Percentiles rank a stretch among this genome's conserved stretches.
These are phyloP conservation scores for Noctua janthina DNA, from an alignment of 2,888 invertebrate species.

Conservation along the genomic window DNA sequence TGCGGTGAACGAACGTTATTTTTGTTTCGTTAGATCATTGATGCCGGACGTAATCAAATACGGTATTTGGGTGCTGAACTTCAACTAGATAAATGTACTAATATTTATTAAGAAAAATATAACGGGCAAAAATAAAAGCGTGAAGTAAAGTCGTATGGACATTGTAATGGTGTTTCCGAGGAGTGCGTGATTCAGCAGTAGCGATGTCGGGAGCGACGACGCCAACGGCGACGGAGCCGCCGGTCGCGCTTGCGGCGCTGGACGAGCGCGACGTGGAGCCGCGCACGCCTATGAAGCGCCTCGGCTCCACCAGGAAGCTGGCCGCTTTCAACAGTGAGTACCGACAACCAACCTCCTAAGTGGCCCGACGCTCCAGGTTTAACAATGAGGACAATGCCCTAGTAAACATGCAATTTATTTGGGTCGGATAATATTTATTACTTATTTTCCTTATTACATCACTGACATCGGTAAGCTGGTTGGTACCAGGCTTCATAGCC, in stretches of 20 bases:
- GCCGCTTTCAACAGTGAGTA: conserved; percentile 95
- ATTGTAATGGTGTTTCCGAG: conserved; percentile 51
- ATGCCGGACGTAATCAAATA: conserved; percentile 57
- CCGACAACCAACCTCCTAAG: no score
- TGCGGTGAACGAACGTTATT: conserved; percentile 67
- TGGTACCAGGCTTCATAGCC: no score
- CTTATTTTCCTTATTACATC: conserved; percentile 15
- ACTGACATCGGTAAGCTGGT: background rate
- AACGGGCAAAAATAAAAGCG: background rate
- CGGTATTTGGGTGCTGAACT: conserved; percentile 35
- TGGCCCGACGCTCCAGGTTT: background rate
- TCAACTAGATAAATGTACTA: background rate
- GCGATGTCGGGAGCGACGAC: conserved; percentile 89
- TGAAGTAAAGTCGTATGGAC: conserved; percentile 3
- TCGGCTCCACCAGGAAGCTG: conserved; percentile 95
- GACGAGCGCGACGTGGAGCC: conserved; percentile 94
- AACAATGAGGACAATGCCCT: conserved; percentile 2
- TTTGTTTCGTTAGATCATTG: conserved; percentile 62
- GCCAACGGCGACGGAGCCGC: conserved; percentile 93
- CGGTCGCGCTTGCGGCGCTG: conserved; percentile 92
- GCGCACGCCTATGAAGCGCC: conserved; percentile 94
- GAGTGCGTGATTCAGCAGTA: conserved; percentile 42
- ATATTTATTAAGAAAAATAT: background rate
- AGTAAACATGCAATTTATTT: background rate
- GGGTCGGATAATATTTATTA: background rate